Evolutionary conservation across 2,113 vertebrate species (phyloP), one percentile per base, ranked within the genome.

Genomic region (Anguilla japonica): DNA sequence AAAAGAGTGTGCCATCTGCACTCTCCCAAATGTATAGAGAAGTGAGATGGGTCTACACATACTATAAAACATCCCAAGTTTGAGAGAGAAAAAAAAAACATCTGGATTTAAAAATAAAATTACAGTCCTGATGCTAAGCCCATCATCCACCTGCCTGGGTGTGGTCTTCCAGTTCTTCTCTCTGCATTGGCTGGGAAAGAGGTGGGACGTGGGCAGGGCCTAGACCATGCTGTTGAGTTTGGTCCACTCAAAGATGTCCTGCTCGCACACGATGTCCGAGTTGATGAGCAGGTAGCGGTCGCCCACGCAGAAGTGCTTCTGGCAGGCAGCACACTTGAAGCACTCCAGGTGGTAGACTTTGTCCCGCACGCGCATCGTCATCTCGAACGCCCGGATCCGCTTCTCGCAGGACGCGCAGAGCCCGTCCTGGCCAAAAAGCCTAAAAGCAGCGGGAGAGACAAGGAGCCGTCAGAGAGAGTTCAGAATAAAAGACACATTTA

Each of bases 211-310:
- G 56, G 16, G 5, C 41, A 4, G 26, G 41, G 22, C n/a, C 93
- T 97, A 97, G 89, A 96, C 95, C 95, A 97, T 97, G n/a, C 95
- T 97, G 0, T 97, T 99, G 87, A 98, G 96, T 94, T 99, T 99
- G 94, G 98, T 99, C 98, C 98, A 99, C 95, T 99, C 98, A 1
- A 97, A 99, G 94, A 99, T 99, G 95, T 99, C 98, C 95, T 99
- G 98, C 90, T 99, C 98, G 0, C 98, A 99, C 83, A 99, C 98
- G 90, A 99, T 99, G 95, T 99, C 98, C 0, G 98, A 98, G 96
- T 99, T 99, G 96, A 99, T 97, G 93, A 99, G 98, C 87, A 99
- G 96, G 92, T 99, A 99, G 82, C 98, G 97, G 94, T 99, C 98
- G 0, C 98, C 98, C 0, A 99, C 98, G 0, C 98, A 99, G 95